Evolutionary conservation across 2,797 vertebrate species (phyloP).

Genomic region (Orientallactaga sibirica): DNA sequence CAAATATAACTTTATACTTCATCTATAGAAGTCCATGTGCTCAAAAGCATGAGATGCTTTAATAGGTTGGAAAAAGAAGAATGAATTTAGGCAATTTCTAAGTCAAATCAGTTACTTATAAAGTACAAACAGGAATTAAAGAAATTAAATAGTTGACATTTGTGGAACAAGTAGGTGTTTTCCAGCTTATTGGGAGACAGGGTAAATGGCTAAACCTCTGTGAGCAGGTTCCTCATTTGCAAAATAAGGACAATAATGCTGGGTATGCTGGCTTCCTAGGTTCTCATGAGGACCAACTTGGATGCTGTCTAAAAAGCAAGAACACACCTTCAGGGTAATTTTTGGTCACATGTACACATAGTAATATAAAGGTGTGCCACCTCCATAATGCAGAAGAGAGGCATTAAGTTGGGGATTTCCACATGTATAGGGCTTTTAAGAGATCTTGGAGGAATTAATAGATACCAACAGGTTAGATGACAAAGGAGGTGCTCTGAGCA

Average conservation of each 20-base stretch:
- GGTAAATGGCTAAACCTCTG: background rate
- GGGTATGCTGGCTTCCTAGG: background rate
- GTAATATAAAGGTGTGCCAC: background rate
- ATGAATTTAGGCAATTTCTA: slow-evolving; percentile 50
- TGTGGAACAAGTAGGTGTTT: background rate
- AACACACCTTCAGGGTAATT: background rate
- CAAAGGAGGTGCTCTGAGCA: background rate
- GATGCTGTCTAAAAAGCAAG: no score
- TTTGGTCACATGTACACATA: background rate
- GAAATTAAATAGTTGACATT: slow-evolving; percentile 20
- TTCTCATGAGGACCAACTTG: background rate
- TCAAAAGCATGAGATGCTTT: slow-evolving; percentile 3
- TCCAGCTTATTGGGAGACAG: background rate
- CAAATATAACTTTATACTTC: slow-evolving; percentile 40
- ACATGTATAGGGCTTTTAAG: background rate
- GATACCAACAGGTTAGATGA: background rate
- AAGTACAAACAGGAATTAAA: background rate
- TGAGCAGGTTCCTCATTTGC: background rate
- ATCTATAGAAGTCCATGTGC: slow-evolving; percentile 29
- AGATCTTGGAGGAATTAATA: background rate
- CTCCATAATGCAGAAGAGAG: background rate
- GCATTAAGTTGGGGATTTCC: background rate
- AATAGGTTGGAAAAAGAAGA: slow-evolving; percentile 32
- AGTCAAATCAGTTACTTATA: background rate
- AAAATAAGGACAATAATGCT: background rate